Evolutionary conservation across 2,888 invertebrate species (phyloP).

Genomic region (Cinara cedri): DNA sequence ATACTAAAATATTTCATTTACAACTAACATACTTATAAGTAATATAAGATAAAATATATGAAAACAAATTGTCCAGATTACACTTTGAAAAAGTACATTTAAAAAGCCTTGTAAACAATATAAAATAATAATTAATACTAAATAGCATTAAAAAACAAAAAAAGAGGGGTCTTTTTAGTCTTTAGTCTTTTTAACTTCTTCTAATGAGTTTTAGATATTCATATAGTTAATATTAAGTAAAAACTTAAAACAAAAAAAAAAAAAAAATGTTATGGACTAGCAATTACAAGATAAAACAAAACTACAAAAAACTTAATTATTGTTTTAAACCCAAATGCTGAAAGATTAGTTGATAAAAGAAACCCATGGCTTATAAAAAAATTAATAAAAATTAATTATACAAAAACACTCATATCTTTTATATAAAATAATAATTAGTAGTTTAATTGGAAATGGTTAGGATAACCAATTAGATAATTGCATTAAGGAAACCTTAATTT

Average conservation of each 20-base stretch:
- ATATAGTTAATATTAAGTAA: not conserved
- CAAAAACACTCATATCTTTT: not conserved
- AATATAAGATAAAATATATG: too few species aligned
- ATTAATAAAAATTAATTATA: not conserved
- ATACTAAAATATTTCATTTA: too few species aligned
- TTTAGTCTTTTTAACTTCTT: not conserved
- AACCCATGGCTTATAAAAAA: not conserved
- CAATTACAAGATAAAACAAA: not conserved
- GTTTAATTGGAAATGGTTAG: slow-evolving; percentile 44
- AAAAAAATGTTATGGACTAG: not conserved
- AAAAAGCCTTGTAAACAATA: too few species aligned
- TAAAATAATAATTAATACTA: too few species aligned
- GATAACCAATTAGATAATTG: slow-evolving; percentile 50
- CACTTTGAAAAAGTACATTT: too few species aligned
- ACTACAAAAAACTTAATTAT: not conserved
- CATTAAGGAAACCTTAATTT: slow-evolving; percentile 67
- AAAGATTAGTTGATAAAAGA: slow-evolving; percentile 51
- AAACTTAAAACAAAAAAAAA: not conserved
- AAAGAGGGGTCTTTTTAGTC: not conserved
- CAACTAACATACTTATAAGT: too few species aligned
- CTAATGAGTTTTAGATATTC: not conserved
- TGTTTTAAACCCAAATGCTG: not conserved
- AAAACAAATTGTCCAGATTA: too few species aligned
- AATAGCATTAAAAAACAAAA: too few species aligned
- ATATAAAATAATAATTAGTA: slow-evolving; percentile 37